These are phyloP conservation scores for Colinus virginianus DNA, from an alignment of 2,113 vertebrate species.

Conservation along the genomic window DNA sequence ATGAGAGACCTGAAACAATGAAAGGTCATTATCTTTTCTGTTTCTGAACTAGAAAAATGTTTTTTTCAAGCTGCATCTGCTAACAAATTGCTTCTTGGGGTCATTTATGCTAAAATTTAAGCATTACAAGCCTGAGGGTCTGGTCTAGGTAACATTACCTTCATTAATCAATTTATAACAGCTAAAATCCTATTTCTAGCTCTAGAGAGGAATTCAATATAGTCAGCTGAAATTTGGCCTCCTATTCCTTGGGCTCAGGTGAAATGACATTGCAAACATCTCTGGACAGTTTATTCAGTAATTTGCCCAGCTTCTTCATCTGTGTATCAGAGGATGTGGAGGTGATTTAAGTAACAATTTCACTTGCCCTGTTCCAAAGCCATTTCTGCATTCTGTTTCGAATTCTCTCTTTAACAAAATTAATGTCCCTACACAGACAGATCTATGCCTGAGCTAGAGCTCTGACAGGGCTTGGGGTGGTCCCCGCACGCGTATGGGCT, in stretches of 20 bases:
- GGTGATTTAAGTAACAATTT: conserved; percentile 49
- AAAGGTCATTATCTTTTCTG: conserved; percentile 7
- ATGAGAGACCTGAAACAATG: background rate
- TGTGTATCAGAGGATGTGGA: conserved; percentile 11
- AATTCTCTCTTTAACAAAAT: conserved; percentile 28
- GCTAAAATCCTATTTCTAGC: conserved; percentile 41
- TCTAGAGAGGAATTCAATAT: conserved; percentile 36
- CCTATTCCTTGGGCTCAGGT: conserved; percentile 33
- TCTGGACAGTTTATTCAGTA: conserved; percentile 38
- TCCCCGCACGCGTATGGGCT: accelerated
- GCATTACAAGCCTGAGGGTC: conserved; percentile 39
- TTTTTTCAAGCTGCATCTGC: conserved; percentile 23
- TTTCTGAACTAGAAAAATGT: conserved; percentile 45
- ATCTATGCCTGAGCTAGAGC: background rate
- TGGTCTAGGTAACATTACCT: conserved; percentile 56
- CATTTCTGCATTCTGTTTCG: conserved; percentile 12
- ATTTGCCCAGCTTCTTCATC: conserved; percentile 14
- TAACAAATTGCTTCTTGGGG: background rate
- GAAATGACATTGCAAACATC: conserved; percentile 11
- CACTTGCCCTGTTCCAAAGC: conserved; percentile 11
- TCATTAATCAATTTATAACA: conserved; percentile 61
- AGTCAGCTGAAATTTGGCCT: conserved; percentile 38
- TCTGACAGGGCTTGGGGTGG: background rate
- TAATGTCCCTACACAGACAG: conserved; percentile 43
- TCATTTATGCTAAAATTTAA: conserved; percentile 49